Evolutionary conservation across 1,140 invertebrate genomes (phyloP).

Genomic region (Hylaeus anthracinus): DNA sequence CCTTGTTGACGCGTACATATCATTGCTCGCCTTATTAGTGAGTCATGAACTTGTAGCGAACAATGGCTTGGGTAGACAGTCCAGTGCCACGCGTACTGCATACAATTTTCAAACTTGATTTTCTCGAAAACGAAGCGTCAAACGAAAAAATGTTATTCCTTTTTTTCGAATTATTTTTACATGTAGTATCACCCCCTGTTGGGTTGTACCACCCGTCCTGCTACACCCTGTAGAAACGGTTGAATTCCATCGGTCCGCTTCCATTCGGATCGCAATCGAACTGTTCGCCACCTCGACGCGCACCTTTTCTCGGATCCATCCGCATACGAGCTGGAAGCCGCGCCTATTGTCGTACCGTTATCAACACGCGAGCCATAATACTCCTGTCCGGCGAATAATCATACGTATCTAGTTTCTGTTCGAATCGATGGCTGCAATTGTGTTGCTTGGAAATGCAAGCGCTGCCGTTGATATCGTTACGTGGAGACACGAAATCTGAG

Average conservation of each 20-base stretch:
- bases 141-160: too few relatives aligned
- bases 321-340: conserved; percentile 3
- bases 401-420: conserved; percentile 45
- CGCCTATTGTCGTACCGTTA: conserved; percentile 36
- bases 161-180: too few relatives aligned
- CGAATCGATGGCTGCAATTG: conserved; percentile 46
- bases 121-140: too few relatives aligned
- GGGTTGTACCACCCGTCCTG: too few relatives aligned
- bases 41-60: too few relatives aligned
- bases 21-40: too few relatives aligned
- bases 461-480: conserved; percentile 11
- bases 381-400: conserved; percentile 26
- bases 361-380: conserved; percentile 34
- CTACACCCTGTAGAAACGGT: neutral
- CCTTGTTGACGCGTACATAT: too few relatives aligned
- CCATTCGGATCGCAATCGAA: neutral
- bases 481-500: conserved; percentile 8
- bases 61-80: too few relatives aligned
- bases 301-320: conserved; percentile 1
- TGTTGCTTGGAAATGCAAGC: conserved; percentile 37
- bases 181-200: too few relatives aligned
- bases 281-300: neutral
- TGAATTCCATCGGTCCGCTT: neutral
- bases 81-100: too few relatives aligned
- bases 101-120: too few relatives aligned